Evolutionary conservation across 1,140 invertebrate species (phyloP).

Genomic region (Drosophila paulistorum): DNA sequence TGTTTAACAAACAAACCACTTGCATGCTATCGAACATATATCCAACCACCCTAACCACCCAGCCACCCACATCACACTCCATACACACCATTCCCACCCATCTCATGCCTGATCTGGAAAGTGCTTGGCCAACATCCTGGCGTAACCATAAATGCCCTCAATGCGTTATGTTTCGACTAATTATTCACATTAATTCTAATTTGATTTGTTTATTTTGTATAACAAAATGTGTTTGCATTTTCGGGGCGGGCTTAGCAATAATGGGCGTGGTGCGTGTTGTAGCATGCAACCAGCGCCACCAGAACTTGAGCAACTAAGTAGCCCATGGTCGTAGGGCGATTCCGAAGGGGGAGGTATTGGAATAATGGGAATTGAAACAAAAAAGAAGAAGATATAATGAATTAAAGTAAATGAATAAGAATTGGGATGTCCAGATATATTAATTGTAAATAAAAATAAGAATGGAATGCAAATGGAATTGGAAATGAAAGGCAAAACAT

Average conservation of each 20-base stretch:
- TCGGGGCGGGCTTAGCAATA: slow-evolving; percentile 7
- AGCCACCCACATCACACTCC: not conserved
- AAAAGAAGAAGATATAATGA: not conserved
- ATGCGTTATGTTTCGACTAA: slow-evolving; percentile 64
- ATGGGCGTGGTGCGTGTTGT: slow-evolving; percentile 25
- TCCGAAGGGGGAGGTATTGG: not conserved
- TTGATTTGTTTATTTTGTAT: slow-evolving; percentile 72
- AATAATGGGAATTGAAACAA: not conserved
- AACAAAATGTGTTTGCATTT: slow-evolving; percentile 54
- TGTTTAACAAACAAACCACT: slow-evolving; percentile 68
- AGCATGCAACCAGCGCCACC: slow-evolving; percentile 29
- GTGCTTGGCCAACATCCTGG: slow-evolving; percentile 10
- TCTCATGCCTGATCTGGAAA: not conserved
- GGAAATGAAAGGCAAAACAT: not conserved
- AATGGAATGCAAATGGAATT: not conserved
- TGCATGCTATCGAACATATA: slow-evolving; percentile 46
- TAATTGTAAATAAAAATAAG: too few species aligned
- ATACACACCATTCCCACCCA: not conserved
- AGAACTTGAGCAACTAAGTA: slow-evolving; percentile 1
- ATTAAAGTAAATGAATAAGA: not conserved
- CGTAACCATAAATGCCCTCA: slow-evolving; percentile 53
- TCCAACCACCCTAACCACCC: slow-evolving; percentile 10
- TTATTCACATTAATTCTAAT: slow-evolving; percentile 73
- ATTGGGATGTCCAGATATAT: too few species aligned
- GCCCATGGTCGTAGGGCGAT: not conserved